Base-by-base conservation (phyloP, 2,113 vertebrate genomes). In the Callospermophilus lateralis region DNA sequence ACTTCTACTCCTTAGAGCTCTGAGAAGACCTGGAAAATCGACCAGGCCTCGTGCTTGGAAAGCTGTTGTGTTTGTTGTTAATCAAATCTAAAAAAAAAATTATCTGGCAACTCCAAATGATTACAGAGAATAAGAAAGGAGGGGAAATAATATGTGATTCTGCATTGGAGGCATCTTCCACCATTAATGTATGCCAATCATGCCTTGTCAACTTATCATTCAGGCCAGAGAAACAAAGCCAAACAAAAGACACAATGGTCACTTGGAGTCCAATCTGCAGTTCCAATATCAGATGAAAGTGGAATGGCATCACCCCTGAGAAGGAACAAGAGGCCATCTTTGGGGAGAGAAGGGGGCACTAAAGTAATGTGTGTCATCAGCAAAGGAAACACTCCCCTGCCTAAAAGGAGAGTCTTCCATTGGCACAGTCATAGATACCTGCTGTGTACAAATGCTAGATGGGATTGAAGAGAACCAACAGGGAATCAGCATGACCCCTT, bases 21-120 rank as follows among this genome's bases (percentile, higher is more conserved):
- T 84, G 58, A 95, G 32, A 87, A 93, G 67, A 88, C 42, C 22
- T 86, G 37, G 32, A 86, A 24, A 78, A 95, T 48, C 51, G 76
- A 42, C 28, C 58, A 67, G 65, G 12, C 28, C 37, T 70, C 15
- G 30, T 45, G 17, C 37, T 34, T 92, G 26, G 15, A 83, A 92
- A 74, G 22, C 32, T 83, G 9, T 8, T 87, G 61, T 34, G 5
- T 15, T 90, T 58, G 6, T 6, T 87, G 48, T 70, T 83, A 55
- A 90, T 77, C 4, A 70, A 84, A 90, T 90, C 55, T 17, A 45
- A 86, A 67, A 90, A n/a, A 88, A 28, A 0, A 7, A 90, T 67
- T 68, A 17, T 83, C 28, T 24, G 39, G 86, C 20, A 90, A 76
- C 4, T 73, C 37, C 28, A 76, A 67, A 86, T 84, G 32, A 84